These are phyloP conservation scores for Sebastiscus albofasciatus DNA, from an alignment of 2,797 vertebrate species.

Conservation along the genomic window DNA sequence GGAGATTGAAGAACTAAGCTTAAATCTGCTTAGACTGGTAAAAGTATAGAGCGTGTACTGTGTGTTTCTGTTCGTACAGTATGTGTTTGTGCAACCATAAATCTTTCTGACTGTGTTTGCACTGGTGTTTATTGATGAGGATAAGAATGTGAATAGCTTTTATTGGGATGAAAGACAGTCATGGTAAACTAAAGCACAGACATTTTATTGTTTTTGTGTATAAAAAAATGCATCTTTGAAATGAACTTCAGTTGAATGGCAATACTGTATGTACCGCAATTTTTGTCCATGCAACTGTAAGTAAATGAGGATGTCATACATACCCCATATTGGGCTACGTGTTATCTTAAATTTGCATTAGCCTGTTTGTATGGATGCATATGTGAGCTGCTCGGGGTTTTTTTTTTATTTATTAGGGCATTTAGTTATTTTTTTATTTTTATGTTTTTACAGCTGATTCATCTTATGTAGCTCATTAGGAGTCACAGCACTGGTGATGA, in stretches of 20 bases:
- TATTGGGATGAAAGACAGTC: background rate
- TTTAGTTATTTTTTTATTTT: background rate
- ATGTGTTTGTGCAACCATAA: background rate
- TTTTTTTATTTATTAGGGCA: background rate
- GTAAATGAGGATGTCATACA: background rate
- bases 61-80: background rate
- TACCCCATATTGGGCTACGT: background rate
- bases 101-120: slow-evolving; percentile 10
- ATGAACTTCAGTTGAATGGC: background rate
- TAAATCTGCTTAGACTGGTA: slow-evolving; percentile 16
- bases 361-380: background rate
- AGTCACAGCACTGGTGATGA: background rate
- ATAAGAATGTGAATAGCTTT: background rate
- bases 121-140: slow-evolving; percentile 9
- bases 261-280: background rate
- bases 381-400: background rate
- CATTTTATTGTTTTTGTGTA: background rate
- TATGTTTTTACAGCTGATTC: background rate
- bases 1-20: slow-evolving; percentile 11
- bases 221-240: background rate
- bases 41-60: background rate
- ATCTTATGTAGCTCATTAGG: background rate
- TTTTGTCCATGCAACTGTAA: background rate
- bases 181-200: background rate
- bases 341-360: background rate